Conservation (phyloP, 2,113 vertebrate genomes). For the Tragelaphus imberbis region DNA sequence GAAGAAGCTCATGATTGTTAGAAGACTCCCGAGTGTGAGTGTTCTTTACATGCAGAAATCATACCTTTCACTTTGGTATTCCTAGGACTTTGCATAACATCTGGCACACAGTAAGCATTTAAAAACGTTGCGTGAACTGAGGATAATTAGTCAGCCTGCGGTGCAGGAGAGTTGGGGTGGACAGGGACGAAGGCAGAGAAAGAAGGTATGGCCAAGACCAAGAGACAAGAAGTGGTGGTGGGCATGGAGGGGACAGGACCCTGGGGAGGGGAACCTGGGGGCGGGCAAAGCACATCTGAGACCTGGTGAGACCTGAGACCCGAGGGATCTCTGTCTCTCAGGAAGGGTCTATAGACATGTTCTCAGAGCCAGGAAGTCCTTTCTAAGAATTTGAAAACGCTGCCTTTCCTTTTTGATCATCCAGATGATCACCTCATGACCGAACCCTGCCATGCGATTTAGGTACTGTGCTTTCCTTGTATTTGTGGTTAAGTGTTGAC, state of each 20-base stretch:
- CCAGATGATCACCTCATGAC: neutral
- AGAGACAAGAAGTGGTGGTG: neutral
- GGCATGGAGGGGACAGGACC: neutral
- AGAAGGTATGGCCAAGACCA: neutral
- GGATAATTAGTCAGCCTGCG: neutral
- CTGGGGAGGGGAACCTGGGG: neutral
- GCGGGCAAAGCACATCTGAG: neutral
- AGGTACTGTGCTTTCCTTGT: conserved; percentile 1
- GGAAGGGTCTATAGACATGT: neutral
- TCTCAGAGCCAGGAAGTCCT: neutral
- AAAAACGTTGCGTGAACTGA: neutral
- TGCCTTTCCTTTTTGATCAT: neutral
- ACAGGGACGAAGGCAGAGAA: neutral
- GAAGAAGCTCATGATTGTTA: neutral
- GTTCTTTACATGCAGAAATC: neutral
- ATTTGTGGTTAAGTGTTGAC: conserved; percentile 25
- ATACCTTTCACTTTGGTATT: neutral
- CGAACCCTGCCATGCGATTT: neutral
- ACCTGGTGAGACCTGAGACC: neutral
- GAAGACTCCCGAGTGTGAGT: neutral
- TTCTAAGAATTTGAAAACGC: neutral
- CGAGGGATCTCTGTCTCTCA: neutral
- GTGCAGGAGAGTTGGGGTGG: neutral
- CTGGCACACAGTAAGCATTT: neutral
- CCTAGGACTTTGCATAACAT: neutral